phyloP scores from a whole-genome alignment of 2,113 vertebrate species.

The Chaetops frenatus region DNA sequence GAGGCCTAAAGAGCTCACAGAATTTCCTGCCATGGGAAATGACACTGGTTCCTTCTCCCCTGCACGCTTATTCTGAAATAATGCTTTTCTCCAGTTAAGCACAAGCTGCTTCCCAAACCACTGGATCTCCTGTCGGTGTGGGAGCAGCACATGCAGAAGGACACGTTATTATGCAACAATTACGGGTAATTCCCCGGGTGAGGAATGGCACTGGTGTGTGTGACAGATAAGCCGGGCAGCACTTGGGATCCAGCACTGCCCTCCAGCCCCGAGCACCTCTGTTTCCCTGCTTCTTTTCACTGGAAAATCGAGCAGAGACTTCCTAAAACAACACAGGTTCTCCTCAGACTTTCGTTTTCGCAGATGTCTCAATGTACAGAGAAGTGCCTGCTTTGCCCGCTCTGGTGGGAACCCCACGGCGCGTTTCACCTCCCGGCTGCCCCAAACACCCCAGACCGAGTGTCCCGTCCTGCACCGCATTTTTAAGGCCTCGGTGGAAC shows the following conservation, averaged over 20 bases:
- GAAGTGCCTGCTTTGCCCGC: accelerated
- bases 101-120: not conserved
- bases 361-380: accelerated
- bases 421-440: accelerated
- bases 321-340: accelerated
- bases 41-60: accelerated
- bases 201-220: accelerated
- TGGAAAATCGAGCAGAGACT: accelerated
- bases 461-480: not conserved
- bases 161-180: accelerated
- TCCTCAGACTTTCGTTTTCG: accelerated
- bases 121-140: accelerated
- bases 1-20: not conserved
- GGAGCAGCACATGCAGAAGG: accelerated
- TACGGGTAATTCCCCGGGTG: accelerated
- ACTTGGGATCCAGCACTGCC: accelerated
- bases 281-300: not conserved
- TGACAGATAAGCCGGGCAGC: not conserved
- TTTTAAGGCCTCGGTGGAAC: accelerated
- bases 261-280: not conserved
- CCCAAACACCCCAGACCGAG: accelerated
- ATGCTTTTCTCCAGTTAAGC: not conserved
- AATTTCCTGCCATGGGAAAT: not conserved
- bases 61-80: not conserved
- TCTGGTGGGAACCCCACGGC: accelerated